Base-by-base conservation (phyloP, 1,140 invertebrate species). In the Drepana arcuata region DNA sequence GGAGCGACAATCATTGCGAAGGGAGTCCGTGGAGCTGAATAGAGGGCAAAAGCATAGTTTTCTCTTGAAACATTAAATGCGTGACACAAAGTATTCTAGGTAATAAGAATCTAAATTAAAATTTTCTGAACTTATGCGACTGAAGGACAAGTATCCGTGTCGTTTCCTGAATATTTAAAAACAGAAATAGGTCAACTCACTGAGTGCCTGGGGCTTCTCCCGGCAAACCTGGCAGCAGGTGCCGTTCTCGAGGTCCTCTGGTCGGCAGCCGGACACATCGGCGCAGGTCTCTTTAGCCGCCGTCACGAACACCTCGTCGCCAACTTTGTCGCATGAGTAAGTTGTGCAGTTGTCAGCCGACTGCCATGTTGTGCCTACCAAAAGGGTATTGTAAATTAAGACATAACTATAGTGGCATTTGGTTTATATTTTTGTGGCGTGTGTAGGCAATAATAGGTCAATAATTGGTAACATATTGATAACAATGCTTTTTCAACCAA, bases 191-290 rank as follows among this genome's bases (percentile, higher is more conserved):
- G 7, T 14, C 2, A 10, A 70, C 71, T 77, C 56, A 87, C 85
- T 82, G 41, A 81, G 67, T 10, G 75, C 49, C 23, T 73, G 57
- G n/a, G 73, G 41, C 2, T 85, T 84, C 1, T 84, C 48, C 38
- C 88, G 88, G 63, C 91, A 93, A 33, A 84, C 69, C 16, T 86
- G 74, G 35, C 91, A 93, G 57, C 91, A 93, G 15, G 88, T 88
- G 25, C 89, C 86, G 1, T 77, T 55, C 47, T 88, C 86, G 21
- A 87, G 56, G 40, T 86, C 72, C 24, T 86, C 72, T 0, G 64
- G 49, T 0, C 86, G 77, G 60, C 91, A 93, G 21, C 78, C 55
- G 2, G 77, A 77, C 7, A 92, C 60, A 55, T 88, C 85, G 6
- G 90, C 88, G 58, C 92, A 93, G 7, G 80, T 52, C 42, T 84